Conservation (phyloP, 2,113 vertebrate genomes). For the Xiphophorus couchianus region DNA sequence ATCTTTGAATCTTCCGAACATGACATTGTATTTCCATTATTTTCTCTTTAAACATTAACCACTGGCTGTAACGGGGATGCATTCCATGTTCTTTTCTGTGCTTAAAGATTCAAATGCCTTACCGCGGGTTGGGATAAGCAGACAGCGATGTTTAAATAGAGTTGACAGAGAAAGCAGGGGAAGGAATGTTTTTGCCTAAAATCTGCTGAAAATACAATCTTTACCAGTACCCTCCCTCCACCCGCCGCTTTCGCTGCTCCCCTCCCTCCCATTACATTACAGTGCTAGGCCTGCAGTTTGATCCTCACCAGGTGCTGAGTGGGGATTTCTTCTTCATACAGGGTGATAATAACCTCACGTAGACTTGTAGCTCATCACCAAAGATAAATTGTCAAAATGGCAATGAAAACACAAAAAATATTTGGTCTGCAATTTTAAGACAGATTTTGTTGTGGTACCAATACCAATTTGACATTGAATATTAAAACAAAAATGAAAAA, state of each 20-base stretch:
- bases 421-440: no score
- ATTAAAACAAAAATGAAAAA: no score
- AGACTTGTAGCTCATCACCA: no score
- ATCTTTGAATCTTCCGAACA: conserved; percentile 79
- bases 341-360: conserved; percentile 62
- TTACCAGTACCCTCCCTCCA: conserved; percentile 20
- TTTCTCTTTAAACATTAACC: conserved; percentile 97
- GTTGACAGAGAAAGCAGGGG: conserved; percentile 66
- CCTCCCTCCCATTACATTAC: conserved; percentile 56
- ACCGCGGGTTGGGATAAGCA: conserved; percentile 64
- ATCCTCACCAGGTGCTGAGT: conserved; percentile 70
- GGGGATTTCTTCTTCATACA: conserved; percentile 60
- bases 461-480: no score
- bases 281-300: conserved; percentile 76
- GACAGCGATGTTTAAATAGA: conserved; percentile 67
- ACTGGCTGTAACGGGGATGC: conserved; percentile 80
- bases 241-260: not conserved
- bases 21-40: conserved; percentile 92
- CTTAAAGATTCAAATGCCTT: conserved; percentile 79
- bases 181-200: conserved; percentile 74
- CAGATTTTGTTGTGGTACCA: no score
- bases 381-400: no score
- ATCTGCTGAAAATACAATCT: conserved; percentile 80
- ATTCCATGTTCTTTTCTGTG: conserved; percentile 68
- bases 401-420: no score